Evolutionary conservation across 2,888 invertebrate genomes (phyloP), one percentile per base, ranked within the genome.

Genomic region (Autographa gamma): DNA sequence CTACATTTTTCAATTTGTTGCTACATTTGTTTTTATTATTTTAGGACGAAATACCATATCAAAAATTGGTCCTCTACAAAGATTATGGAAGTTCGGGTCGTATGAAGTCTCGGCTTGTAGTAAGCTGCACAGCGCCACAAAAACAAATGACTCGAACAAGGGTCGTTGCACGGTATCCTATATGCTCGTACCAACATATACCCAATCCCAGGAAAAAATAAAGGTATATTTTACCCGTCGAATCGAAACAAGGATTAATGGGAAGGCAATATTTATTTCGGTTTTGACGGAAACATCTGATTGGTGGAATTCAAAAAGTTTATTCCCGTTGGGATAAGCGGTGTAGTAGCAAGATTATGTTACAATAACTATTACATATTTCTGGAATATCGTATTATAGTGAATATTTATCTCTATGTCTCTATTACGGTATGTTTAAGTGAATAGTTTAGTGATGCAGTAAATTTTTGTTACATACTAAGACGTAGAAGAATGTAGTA

Each of bases 21-120:
- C 60, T 59, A 59, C 59, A 59, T 59, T 59, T 59, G 59, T 59
- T 32, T 32, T 32, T 59, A 59, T 32, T 59, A 59, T 59, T 59
- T 59, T 59, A 31, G 31, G 59, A 32, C 18, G 19, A 13, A 25
- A 13, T 13, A 25, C 19, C 25, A 25, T 56, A 56, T 56, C 54
- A 56, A 25, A 56, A 56, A 25, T 56, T 25, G 25, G 19, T 19
- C 54, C 19, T 56, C 19, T 25, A 19, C 13, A 13, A 56, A 56
- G 54, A 48, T 48, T 19, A 19, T 56, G 13, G 54, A 14, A 56
- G 54, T 13, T 56, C 11, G 54, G 54, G 19, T 19, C 19, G 19
- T 56, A 56, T 56, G 14, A 9, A 48, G 48, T 18, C 52, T 18
- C 18, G 18, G 3, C 8, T n/a, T 56, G 4, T 4, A 11, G 1